These are phyloP conservation scores for Danaus melanippus DNA, from an alignment of 1,140 invertebrate genomes.

Conservation along the genomic window DNA sequence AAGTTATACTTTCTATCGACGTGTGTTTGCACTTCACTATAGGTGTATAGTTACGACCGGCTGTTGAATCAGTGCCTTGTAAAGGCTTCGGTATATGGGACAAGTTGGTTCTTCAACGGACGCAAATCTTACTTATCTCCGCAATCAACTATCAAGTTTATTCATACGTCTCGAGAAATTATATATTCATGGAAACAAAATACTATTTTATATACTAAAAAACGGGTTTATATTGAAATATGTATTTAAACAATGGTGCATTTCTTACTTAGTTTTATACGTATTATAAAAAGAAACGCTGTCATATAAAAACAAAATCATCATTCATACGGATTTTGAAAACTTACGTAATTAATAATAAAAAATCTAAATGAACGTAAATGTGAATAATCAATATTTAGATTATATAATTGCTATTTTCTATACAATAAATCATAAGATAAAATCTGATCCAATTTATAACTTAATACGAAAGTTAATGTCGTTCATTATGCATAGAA, in stretches of 20 bases:
- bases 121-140: constrained; percentile 20
- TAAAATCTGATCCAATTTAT: constrained; percentile 20
- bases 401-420: constrained; percentile 12
- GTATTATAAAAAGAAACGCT: no score
- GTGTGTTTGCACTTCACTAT: constrained; percentile 31
- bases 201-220: no score
- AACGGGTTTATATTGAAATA: no score
- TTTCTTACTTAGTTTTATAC: no score
- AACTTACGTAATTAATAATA: no score
- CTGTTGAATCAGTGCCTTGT: constrained; percentile 48
- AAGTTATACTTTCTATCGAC: not conserved
- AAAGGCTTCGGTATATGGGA: constrained; percentile 44
- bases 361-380: no score
- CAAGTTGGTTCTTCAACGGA: constrained; percentile 17
- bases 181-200: no score
- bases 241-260: no score
- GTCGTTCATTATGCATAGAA: no score
- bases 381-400: constrained; percentile 7
- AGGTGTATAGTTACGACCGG: constrained; percentile 48
- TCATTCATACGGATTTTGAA: no score
- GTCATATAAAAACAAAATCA: no score
- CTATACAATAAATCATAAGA: constrained; percentile 20
- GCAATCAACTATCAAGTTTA: constrained; percentile 23
- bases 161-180: constrained; percentile 8
- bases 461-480: constrained; percentile 16